A percentile compares a stretch with the other conserved stretches of the same genome.
phyloP scores from a whole-genome alignment of 2,888 invertebrate genomes.

The Dasysyrphus tricinctus region DNA sequence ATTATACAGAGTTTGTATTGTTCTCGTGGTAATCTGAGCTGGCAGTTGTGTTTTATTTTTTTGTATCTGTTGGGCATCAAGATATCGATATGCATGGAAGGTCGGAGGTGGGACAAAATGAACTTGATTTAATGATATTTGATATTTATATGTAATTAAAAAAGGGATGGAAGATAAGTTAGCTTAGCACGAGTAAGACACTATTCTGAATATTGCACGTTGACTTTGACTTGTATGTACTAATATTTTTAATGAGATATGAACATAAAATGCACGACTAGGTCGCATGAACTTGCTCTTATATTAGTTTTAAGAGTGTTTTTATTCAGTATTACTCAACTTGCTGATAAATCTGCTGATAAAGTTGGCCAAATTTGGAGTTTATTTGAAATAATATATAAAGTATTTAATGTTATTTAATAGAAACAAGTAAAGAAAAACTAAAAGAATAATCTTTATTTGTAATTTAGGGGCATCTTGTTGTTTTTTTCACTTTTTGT shows the following conservation, averaged over 20 bases:
- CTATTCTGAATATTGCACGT: neutral
- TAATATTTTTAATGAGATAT: neutral
- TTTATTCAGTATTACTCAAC: no score
- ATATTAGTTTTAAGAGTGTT: no score
- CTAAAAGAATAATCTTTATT: no score
- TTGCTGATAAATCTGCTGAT: no score
- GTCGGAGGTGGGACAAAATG: conserved; percentile 29
- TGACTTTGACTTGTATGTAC: neutral
- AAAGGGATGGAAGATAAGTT: neutral
- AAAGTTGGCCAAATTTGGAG: no score
- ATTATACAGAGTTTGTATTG: conserved; percentile 19
- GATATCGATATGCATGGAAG: conserved; percentile 53
- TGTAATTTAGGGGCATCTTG: no score
- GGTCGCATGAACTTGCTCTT: neutral
- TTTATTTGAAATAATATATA: no score
- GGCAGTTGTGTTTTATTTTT: conserved; percentile 3
- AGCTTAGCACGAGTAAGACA: conserved; percentile 22
- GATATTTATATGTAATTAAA: neutral
- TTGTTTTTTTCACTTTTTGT: no score
- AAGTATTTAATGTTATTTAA: no score
- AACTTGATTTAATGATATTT: conserved; percentile 38
- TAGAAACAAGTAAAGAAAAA: no score
- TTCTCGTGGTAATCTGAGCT: conserved; percentile 37
- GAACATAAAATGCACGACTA: neutral
- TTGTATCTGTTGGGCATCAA: neutral